Evolutionary conservation across 2,888 invertebrate species (phyloP), one percentile per base, ranked within the genome.

Genomic region (Branchellion lobata): DNA sequence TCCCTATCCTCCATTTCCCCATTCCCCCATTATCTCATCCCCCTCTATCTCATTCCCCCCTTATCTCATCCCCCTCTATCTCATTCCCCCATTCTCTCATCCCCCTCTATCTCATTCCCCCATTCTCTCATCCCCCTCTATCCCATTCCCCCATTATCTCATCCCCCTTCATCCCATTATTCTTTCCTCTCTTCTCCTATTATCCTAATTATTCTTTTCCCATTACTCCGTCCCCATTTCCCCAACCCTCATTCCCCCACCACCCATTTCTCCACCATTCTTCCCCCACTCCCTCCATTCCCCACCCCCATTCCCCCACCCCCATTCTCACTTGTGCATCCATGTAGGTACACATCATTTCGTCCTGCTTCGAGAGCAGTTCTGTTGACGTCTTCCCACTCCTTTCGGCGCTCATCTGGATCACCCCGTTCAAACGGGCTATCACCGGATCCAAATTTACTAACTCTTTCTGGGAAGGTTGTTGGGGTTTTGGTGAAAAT

Each of bases 291-390:
- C 61, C 21, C 5, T n/a, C 61, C 21, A 57, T 24, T n/a, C 21
- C 21, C 61, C 8, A 57, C 21, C n/a, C 61, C 5, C 21, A 8
- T n/a, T 14, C 5, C 24, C 24, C 24, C 21, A 57, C 5, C 21
- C 61, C 61, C 8, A 8, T 5, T n/a, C 5, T 8, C 21, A 57
- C 61, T 73, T 86, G 85, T 1, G 85, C 85, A 11, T 84, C 79
- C 47, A 85, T 80, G 78, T 85, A 83, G 78, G 84, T 82, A 75
- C 85, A 85, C 78, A 86, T 86, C 86, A 87, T 87, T 74, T 84
- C 85, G 21, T 84, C 84, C 34, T 85, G 84, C 79, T 86, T 86
- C 47, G 84, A 84, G 31, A 83, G 82, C 24, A 86, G 82, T 1
- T 84, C 81, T 1, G 84, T 82, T 8, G 83, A 82, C 47, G 80